Conservation (phyloP, 2,888 invertebrate species). For the Diachrysia chrysitis region DNA sequence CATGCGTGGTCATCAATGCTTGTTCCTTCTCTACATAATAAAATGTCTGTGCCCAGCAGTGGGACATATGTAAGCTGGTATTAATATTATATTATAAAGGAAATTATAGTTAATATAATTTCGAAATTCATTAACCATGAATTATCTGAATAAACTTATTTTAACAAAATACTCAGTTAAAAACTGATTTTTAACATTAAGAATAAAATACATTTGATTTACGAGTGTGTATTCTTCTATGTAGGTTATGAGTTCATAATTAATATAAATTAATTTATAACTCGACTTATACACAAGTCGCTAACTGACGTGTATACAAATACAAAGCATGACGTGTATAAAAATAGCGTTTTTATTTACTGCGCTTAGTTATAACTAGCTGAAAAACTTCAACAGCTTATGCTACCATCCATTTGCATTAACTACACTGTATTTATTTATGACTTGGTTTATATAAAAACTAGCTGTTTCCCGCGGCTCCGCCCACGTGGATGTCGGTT, state of each 20-base stretch:
- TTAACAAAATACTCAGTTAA: no score
- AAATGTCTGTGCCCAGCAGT: no score
- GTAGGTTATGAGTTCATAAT: constrained; percentile 3
- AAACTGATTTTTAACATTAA: neutral
- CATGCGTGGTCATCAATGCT: no score
- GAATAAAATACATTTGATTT: neutral
- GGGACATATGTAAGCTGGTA: no score
- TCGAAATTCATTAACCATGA: no score
- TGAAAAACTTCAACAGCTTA: neutral
- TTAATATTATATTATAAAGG: no score
- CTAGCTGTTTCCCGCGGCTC: no score
- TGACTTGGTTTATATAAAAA: no score
- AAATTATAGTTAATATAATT: no score
- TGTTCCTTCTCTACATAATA: no score
- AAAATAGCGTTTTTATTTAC: neutral
- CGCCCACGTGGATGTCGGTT: no score
- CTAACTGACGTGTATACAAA: neutral
- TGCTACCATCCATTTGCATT: constrained; percentile 3
- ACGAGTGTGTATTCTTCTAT: neutral
- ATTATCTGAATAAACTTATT: no score
- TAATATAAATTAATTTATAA: neutral
- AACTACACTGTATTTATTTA: neutral
- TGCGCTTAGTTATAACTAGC: neutral
- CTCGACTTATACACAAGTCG: neutral
- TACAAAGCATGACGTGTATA: neutral